phyloP scores from a whole-genome alignment of 2,888 invertebrate species.

The Eupithecia insigniata region DNA sequence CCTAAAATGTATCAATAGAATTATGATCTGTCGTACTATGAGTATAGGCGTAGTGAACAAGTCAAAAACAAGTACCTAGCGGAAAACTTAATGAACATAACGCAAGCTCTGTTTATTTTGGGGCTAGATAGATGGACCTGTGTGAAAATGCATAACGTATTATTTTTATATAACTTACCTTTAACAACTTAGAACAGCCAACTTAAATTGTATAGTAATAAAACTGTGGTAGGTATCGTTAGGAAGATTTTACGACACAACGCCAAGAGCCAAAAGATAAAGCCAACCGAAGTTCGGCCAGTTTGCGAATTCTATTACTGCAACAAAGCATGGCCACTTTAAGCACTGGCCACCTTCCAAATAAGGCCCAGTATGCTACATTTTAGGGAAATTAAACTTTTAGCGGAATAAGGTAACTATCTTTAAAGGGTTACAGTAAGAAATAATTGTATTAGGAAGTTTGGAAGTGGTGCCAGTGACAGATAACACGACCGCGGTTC shows the following conservation, averaged over 20 bases:
- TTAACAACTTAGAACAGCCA: not conserved
- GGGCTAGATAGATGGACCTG: not conserved
- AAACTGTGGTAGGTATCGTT: not conserved
- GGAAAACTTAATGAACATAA: not conserved
- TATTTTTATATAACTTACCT: not conserved
- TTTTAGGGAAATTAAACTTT: conserved; percentile 16
- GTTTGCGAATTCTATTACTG: conserved; percentile 30
- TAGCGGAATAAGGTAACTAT: not conserved
- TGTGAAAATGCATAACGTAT: not conserved
- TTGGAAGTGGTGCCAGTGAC: too few species aligned
- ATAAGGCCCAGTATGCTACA: conserved; percentile 26
- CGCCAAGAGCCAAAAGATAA: conserved; percentile 28
- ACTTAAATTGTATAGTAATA: not conserved
- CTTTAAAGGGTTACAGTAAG: not conserved
- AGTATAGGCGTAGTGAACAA: too few species aligned
- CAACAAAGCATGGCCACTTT: conserved; percentile 29
- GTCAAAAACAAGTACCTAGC: too few species aligned
- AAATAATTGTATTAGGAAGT: too few species aligned
- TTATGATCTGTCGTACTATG: too few species aligned
- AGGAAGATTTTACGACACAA: conserved; percentile 1
- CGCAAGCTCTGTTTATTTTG: too few species aligned
- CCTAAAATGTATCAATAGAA: too few species aligned
- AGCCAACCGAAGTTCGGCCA: conserved; percentile 19
- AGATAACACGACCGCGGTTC: too few species aligned
- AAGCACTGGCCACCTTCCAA: conserved; percentile 27